phyloP scores from a whole-genome alignment of 2,113 vertebrate species.

The Semnornis frantzii region DNA sequence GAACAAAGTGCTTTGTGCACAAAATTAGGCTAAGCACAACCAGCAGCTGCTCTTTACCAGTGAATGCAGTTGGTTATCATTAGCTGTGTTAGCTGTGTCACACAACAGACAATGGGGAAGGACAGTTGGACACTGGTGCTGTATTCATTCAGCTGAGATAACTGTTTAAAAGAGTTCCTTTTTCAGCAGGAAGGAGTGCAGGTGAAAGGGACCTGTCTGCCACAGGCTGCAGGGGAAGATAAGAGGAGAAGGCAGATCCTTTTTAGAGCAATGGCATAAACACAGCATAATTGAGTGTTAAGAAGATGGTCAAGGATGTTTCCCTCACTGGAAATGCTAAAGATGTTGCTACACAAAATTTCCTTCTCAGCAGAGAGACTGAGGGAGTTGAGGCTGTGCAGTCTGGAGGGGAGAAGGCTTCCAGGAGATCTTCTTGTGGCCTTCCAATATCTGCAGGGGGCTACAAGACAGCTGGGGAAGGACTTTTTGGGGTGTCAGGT shows the following conservation, averaged over 20 bases:
- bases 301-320: not conserved
- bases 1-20: not conserved
- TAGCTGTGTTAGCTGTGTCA: not conserved
- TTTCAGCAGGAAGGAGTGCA: not conserved
- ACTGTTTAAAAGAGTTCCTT: not conserved
- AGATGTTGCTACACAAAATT: no score
- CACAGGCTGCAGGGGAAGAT: not conserved
- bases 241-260: not conserved
- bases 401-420: no score
- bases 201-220: not conserved
- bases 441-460: no score
- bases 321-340: not conserved
- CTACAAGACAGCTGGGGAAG: no score
- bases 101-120: rapidly evolving
- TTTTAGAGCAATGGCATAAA: not conserved
- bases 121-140: not conserved
- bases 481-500: no score
- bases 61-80: not conserved
- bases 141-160: not conserved
- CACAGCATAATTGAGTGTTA: not conserved
- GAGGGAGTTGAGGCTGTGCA: no score
- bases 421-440: no score
- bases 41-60: not conserved
- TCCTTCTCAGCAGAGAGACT: not conserved
- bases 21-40: not conserved